Percentiles rank a stretch among this genome's conserved stretches.
Evolutionary conservation across 2,797 vertebrate genomes (phyloP).

Genomic region (Manis javanica): DNA sequence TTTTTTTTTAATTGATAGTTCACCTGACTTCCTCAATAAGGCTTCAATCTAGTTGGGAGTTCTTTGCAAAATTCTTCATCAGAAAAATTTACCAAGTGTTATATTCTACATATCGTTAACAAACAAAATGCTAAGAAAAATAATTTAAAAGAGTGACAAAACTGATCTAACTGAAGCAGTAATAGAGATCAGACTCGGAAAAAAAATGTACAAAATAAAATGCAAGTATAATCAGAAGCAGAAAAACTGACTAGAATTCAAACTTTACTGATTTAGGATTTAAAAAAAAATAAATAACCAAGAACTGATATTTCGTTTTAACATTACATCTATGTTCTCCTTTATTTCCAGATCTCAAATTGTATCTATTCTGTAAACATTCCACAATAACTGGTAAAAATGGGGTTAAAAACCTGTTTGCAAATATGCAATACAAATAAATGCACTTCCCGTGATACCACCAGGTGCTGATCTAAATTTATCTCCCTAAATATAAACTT

Average conservation of each 20-base stretch:
- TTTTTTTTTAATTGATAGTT: neutral
- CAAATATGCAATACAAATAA: constrained; percentile 60
- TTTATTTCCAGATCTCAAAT: constrained; percentile 38
- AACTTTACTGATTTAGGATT: neutral
- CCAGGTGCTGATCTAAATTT: constrained; percentile 55
- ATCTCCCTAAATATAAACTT: neutral
- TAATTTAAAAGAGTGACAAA: constrained; percentile 13
- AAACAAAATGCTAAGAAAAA: constrained; percentile 49
- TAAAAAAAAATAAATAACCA: neutral
- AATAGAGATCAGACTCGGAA: neutral
- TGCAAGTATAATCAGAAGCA: neutral
- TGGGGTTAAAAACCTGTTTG: constrained; percentile 67
- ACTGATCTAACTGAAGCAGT: constrained; percentile 30
- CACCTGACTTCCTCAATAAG: constrained; percentile 31
- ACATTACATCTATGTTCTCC: neutral
- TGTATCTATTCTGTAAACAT: constrained; percentile 42
- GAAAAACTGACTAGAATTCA: constrained; percentile 53
- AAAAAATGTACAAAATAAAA: constrained; percentile 39
- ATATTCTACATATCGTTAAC: neutral
- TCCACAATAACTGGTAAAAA: constrained; percentile 16
- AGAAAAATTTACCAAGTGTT: neutral
- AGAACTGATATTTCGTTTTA: neutral
- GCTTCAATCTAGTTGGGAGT: neutral
- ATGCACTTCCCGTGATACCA: constrained; percentile 65
- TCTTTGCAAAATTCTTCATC: constrained; percentile 18